Evolutionary conservation across 1,140 invertebrate species (phyloP).

Genomic region (Meloidogyne floridensis): DNA sequence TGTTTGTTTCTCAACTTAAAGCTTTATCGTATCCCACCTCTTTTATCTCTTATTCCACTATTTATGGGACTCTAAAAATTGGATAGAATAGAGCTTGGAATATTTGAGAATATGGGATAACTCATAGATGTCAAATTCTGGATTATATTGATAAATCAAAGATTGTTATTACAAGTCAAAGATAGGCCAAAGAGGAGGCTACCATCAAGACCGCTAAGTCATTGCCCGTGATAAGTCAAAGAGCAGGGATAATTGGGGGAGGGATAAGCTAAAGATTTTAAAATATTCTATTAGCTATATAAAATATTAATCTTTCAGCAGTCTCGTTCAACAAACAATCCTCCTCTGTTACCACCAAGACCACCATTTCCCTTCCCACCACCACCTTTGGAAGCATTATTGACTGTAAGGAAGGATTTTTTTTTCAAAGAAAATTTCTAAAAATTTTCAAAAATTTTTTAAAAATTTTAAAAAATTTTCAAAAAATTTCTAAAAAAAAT

Average conservation of each 20-base stretch:
- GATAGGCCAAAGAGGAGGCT: too few species aligned
- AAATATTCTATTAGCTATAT: neutral
- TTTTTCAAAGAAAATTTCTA: neutral
- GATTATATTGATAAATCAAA: neutral
- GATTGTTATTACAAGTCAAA: too few species aligned
- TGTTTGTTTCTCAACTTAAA: neutral
- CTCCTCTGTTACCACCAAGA: neutral
- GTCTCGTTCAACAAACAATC: neutral
- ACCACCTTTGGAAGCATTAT: neutral
- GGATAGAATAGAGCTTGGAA: too few species aligned
- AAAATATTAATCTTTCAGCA: neutral
- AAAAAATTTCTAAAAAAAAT: too few species aligned
- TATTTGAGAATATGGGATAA: neutral
- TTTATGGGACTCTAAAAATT: neutral
- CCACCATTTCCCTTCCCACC: neutral
- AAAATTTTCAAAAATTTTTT: neutral
- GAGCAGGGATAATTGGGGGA: too few species aligned
- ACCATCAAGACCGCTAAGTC: too few species aligned
- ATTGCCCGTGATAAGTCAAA: too few species aligned
- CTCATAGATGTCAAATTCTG: neutral
- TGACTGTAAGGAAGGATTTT: slow-evolving; percentile 1
- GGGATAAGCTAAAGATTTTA: neutral
- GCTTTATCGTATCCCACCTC: neutral
- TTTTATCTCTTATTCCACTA: slow-evolving; percentile 14
- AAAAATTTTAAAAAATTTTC: neutral